phyloP scores from a whole-genome alignment of 2,888 invertebrate species.

The Cataglyphis albicans region DNA sequence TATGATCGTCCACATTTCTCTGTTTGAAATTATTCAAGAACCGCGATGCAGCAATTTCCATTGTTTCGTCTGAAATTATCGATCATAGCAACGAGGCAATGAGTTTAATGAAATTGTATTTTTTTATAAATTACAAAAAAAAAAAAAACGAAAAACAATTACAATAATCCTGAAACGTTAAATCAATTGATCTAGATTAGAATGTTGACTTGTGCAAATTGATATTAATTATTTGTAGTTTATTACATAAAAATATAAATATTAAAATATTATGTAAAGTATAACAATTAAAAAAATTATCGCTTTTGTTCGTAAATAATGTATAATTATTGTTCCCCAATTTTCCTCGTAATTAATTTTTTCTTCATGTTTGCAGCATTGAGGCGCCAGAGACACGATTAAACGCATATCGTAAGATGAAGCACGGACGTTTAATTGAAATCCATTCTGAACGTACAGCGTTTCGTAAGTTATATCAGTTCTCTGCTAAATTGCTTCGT shows the following conservation, averaged over 20 bases:
- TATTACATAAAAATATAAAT: neutral
- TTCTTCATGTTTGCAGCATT: constrained; percentile 6
- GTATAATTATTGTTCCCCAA: neutral
- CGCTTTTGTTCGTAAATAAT: neutral
- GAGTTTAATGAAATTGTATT: constrained; percentile 5
- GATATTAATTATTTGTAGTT: neutral
- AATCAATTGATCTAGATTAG: neutral
- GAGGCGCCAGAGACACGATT: neutral
- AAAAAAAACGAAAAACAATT: neutral
- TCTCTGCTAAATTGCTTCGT: constrained; percentile 68
- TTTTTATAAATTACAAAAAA: neutral
- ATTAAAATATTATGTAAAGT: neutral
- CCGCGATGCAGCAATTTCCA: constrained; percentile 7
- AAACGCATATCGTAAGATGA: constrained; percentile 34
- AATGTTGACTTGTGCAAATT: neutral
- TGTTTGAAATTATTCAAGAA: constrained; percentile 42
- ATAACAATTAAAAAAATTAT: constrained; percentile 2
- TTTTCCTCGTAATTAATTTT: constrained; percentile 5
- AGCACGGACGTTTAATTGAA: constrained; percentile 60
- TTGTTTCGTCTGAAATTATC: constrained; percentile 32
- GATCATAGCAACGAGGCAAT: neutral
- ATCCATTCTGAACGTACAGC: constrained; percentile 56
- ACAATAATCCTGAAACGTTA: neutral
- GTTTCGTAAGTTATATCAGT: constrained; percentile 66
- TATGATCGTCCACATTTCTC: constrained; percentile 34